Percentiles rank a stretch among this genome's conserved stretches.
These are phyloP conservation scores for Lasioglossum albipes DNA, from an alignment of 1,140 invertebrate species.

Conservation along the genomic window DNA sequence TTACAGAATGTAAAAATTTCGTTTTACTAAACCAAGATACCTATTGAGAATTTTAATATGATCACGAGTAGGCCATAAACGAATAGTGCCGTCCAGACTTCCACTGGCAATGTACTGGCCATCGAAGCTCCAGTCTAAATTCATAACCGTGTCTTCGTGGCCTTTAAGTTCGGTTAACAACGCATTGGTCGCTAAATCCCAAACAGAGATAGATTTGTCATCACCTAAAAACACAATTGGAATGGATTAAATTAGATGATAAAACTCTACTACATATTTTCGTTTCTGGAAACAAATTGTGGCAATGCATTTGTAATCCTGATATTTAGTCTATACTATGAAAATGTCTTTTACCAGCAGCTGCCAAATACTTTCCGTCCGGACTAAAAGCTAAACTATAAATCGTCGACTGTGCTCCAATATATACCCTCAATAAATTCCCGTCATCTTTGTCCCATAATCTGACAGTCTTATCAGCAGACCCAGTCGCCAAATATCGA, in stretches of 20 bases:
- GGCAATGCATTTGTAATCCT: no score
- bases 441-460: conserved; percentile 86
- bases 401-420: conserved; percentile 83
- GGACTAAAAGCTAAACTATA: conserved; percentile 85
- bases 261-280: background rate
- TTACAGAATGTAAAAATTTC: conserved; percentile 18
- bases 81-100: conserved; percentile 82
- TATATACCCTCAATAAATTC: conserved; percentile 82
- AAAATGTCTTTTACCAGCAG: conserved; percentile 80
- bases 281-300: no score
- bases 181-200: conserved; percentile 85
- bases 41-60: conserved; percentile 74
- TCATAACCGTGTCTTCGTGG: conserved; percentile 82
- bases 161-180: conserved; percentile 83
- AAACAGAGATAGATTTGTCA: conserved; percentile 84
- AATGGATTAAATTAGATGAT: conserved; percentile 2
- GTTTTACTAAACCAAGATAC: conserved; percentile 67
- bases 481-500: conserved; percentile 89
- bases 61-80: conserved; percentile 82
- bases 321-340: background rate
- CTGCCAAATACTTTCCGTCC: conserved; percentile 85
- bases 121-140: conserved; percentile 83
- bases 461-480: conserved; percentile 87
- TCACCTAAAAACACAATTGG: conserved; percentile 79
- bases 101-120: conserved; percentile 84